Conservation (phyloP, 2,888 invertebrate species). For the Xestobium rufovillosum region DNA sequence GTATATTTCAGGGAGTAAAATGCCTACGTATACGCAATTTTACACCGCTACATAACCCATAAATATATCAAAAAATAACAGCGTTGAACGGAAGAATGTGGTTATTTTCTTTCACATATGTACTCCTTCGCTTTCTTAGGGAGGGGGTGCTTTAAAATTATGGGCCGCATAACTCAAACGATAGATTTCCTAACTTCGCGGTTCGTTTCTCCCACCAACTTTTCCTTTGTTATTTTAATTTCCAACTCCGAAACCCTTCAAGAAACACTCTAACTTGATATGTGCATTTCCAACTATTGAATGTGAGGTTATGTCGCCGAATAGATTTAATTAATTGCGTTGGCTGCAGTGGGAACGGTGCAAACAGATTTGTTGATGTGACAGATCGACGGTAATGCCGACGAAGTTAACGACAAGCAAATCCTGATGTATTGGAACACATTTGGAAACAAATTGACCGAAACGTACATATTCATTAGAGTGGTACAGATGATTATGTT, state of each 20-base stretch:
- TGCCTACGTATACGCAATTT: conserved; percentile 31
- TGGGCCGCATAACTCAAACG: conserved; percentile 27
- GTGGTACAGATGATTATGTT: conserved; percentile 1
- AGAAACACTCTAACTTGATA: too few species aligned
- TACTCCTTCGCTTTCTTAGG: conserved; percentile 23
- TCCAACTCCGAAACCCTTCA: too few species aligned
- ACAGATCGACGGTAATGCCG: conserved; percentile 39
- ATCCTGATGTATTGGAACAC: conserved; percentile 39
- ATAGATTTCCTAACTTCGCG: conserved; percentile 31
- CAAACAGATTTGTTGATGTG: conserved; percentile 41
- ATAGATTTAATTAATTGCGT: too few species aligned
- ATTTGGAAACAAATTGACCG: conserved; percentile 37
- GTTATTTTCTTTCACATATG: conserved; percentile 34
- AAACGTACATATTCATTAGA: conserved; percentile 23
- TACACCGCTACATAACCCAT: conserved; percentile 30
- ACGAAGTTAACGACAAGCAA: conserved; percentile 41
- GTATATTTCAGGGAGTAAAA: conserved; percentile 31
- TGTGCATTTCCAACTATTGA: too few species aligned
- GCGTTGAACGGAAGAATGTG: conserved; percentile 32
- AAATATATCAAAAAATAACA: conserved; percentile 34
- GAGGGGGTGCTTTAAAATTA: conserved; percentile 25
- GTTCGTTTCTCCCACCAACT: conserved; percentile 27
- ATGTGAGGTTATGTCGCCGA: too few species aligned
- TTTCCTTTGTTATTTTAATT: conserved; percentile 10
- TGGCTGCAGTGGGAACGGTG: conserved; percentile 41